Base-by-base conservation (phyloP, 1,140 invertebrate species). In the Drosophila obscura region DNA sequence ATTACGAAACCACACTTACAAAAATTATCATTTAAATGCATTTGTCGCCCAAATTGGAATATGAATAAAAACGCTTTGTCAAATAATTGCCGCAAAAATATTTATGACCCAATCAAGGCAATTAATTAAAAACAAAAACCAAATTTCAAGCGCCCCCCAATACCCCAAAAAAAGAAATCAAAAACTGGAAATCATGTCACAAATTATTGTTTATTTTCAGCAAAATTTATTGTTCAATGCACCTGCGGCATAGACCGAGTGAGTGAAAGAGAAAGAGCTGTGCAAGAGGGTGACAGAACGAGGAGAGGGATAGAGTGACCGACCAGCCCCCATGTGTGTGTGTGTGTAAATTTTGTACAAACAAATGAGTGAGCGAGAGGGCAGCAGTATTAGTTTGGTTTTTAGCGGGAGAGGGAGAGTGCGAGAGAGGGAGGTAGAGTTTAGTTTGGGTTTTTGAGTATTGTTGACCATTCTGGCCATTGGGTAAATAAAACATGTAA, bases 401-500 rank as follows among this genome's bases (percentile, higher is more conserved):
- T 43, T 44, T n/a, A n/a, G n/a, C n/a, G n/a, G n/a, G n/a, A 22
- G 24, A 11, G 26, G 28, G 13, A 22, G 63, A 31, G 28, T 7
- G 43, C 39, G 26, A 26, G 26, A 26, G 28, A 8, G 26, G 41
- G 2, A 16, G 24, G 13, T 19, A 49, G 35, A 41, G 76, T 60
- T 24, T 57, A 44, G 59, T 44, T 67, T 50, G 43, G 51, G 52
- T 24, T 50, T 44, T 52, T 59, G 46, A 65, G 56, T 53, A 51
- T 61, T 85, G 83, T 87, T 87, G 82, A 87, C 82, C 83, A 65
- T 87, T 78, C 72, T 68, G 79, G 71, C 11, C 35, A 13, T 87
- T 64, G 69, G 69, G 67, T 56, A 87, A 87, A 88, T 87, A 87
- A 87, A 87, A 78, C 78, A 87, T 88, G 78, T 87, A 87, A 87